phyloP scores from a whole-genome alignment of 2,888 invertebrate genomes.

The Pelosia muscerda region DNA sequence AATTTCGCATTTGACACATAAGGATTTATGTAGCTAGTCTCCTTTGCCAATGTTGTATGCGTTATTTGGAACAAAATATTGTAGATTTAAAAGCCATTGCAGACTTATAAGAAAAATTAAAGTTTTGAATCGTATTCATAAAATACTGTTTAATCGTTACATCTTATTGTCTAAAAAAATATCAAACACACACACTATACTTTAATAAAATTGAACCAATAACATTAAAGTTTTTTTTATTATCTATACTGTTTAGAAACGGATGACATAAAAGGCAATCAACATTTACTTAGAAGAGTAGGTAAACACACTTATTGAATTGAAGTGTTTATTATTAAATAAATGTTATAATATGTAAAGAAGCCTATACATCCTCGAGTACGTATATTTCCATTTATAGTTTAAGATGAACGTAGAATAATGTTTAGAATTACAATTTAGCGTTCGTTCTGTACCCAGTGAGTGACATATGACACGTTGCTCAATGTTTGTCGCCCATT shows the following conservation, averaged over 20 bases:
- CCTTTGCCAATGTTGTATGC: conserved; percentile 7
- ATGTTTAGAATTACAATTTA: conserved; percentile 51
- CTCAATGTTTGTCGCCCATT: conserved; percentile 48
- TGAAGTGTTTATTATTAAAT: background rate
- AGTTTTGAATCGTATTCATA: no score
- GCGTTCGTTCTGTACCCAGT: conserved; percentile 31
- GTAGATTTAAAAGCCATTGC: background rate
- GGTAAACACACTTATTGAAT: background rate
- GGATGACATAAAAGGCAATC: no score
- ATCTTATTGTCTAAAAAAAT: no score
- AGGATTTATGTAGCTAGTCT: conserved; percentile 14
- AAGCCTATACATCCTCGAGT: conserved; percentile 3
- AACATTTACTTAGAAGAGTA: background rate
- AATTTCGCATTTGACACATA: conserved; percentile 15
- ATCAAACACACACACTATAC: no score
- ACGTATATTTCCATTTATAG: conserved; percentile 32
- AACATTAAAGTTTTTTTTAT: no score
- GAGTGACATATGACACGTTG: conserved; percentile 49
- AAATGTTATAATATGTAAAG: background rate
- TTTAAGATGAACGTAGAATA: conserved; percentile 31
- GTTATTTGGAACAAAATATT: background rate
- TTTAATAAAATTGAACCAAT: no score
- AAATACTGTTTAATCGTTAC: no score
- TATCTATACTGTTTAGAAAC: no score
- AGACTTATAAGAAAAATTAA: no score